Conservation (phyloP, 2,888 invertebrate species). For the Fissipunctia ypsillon region DNA sequence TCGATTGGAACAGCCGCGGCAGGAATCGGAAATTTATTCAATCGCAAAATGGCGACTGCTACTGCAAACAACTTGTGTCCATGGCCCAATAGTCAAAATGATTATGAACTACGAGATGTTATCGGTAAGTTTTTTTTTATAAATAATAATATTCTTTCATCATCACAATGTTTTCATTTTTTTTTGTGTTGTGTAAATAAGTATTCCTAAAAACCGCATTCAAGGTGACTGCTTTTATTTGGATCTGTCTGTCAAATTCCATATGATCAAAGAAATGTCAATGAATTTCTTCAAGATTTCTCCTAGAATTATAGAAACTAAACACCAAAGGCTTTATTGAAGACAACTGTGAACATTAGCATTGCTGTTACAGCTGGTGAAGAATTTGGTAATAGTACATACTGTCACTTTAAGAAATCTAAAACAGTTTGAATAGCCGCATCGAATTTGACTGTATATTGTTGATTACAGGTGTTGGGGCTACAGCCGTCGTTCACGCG, state of each 20-base stretch:
- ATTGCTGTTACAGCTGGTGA: constrained; percentile 12
- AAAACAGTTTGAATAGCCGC: not conserved
- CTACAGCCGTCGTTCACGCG: constrained; percentile 98
- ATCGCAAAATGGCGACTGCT: constrained; percentile 85
- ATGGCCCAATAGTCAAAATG: constrained; percentile 97
- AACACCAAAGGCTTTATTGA: not conserved
- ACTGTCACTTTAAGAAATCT: not conserved
- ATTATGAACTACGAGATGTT: constrained; percentile 97
- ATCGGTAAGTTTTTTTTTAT: constrained; percentile 93
- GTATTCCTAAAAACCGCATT: constrained; percentile 21
- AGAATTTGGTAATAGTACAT: not conserved
- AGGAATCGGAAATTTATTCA: constrained; percentile 78
- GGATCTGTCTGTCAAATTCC: constrained; percentile 54
- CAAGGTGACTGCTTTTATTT: constrained; percentile 17
- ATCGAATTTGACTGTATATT: constrained; percentile 45
- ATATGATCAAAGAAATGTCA: constrained; percentile 53
- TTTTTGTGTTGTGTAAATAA: constrained; percentile 21
- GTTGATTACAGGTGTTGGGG: constrained; percentile 94
- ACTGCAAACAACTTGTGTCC: constrained; percentile 84
- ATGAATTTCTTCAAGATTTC: constrained; percentile 23
- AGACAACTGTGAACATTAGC: not conserved
- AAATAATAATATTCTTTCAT: not conserved
- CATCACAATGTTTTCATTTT: not conserved
- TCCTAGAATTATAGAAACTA: not conserved
- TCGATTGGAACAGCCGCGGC: constrained; percentile 77